Conservation (phyloP, 2,797 vertebrate genomes). For the Malurus leucopterus region DNA sequence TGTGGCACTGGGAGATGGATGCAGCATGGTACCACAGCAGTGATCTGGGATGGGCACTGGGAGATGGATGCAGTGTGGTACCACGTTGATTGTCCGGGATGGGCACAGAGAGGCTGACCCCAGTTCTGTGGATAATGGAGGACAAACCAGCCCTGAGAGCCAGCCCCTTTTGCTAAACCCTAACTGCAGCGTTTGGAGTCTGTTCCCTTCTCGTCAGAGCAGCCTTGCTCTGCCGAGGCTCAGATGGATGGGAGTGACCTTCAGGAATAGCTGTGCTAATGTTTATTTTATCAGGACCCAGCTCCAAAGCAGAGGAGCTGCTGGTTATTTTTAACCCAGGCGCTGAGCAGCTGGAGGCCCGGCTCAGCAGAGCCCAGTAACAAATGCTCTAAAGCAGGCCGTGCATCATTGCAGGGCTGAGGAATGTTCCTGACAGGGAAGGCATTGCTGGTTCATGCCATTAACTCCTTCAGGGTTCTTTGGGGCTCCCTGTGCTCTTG, state of each 20-base stretch:
- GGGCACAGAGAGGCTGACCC: fast-evolving
- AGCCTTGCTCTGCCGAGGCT: background rate
- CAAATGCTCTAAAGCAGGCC: background rate
- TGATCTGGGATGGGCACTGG: background rate
- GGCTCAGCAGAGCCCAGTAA: slow-evolving; percentile 12
- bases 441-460: fast-evolving
- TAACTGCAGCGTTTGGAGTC: background rate
- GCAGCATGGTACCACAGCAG: fast-evolving
- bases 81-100: fast-evolving
- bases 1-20: background rate
- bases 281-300: slow-evolving; percentile 48
- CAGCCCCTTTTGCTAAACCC: fast-evolving
- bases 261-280: slow-evolving; percentile 33
- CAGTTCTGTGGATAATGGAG: background rate
- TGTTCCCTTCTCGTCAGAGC: background rate
- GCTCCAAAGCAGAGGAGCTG: background rate
- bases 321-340: slow-evolving; percentile 50
- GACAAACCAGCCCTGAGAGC: background rate
- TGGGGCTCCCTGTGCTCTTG: background rate
- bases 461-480: background rate
- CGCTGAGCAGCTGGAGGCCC: slow-evolving; percentile 17
- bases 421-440: background rate
- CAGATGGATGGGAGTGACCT: slow-evolving; percentile 44
- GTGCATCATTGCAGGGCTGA: background rate
- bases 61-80: background rate